Evolutionary conservation across 2,797 vertebrate genomes (phyloP).

Genomic region (Lemur catta): DNA sequence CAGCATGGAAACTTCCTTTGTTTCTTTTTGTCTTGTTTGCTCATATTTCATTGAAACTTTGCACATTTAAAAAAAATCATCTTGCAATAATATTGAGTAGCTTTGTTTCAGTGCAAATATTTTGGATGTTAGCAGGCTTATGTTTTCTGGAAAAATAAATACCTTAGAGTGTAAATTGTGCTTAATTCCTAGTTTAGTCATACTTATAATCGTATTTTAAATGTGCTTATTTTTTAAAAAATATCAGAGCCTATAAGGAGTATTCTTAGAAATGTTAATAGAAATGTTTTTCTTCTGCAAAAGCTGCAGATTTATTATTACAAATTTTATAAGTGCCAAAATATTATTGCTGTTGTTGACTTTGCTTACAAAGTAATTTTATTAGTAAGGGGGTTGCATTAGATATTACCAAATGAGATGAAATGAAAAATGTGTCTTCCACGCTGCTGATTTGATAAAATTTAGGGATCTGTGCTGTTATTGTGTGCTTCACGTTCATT

Average conservation of each 20-base stretch:
- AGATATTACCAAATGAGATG: conserved; percentile 61
- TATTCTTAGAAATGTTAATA: conserved; percentile 47
- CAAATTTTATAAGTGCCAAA: conserved; percentile 58
- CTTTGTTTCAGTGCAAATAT: conserved; percentile 23
- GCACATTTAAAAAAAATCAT: background rate
- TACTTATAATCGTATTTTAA: conserved; percentile 43
- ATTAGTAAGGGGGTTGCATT: conserved; percentile 66
- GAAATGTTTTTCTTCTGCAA: conserved; percentile 2
- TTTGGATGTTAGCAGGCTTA: background rate
- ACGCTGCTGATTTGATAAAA: conserved; percentile 71
- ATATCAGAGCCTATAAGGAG: background rate
- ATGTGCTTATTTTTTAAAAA: conserved; percentile 73
- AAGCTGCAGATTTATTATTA: conserved; percentile 26
- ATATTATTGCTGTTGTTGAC: conserved; percentile 44
- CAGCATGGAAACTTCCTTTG: conserved; percentile 77
- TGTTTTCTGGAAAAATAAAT: background rate
- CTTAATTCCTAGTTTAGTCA: conserved; percentile 19
- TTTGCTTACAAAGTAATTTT: conserved; percentile 73
- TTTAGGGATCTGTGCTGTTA: conserved; percentile 35
- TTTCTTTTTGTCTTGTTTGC: conserved; percentile 79
- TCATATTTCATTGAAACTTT: conserved; percentile 71
- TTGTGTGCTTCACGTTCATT: conserved; percentile 35
- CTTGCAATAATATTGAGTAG: background rate
- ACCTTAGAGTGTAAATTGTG: background rate
- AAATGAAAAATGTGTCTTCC: conserved; percentile 66